Percentiles rank a stretch among this genome's conserved stretches.
Conservation (phyloP, 2,888 invertebrate genomes). For the Xanthorhoe spadicearia region DNA sequence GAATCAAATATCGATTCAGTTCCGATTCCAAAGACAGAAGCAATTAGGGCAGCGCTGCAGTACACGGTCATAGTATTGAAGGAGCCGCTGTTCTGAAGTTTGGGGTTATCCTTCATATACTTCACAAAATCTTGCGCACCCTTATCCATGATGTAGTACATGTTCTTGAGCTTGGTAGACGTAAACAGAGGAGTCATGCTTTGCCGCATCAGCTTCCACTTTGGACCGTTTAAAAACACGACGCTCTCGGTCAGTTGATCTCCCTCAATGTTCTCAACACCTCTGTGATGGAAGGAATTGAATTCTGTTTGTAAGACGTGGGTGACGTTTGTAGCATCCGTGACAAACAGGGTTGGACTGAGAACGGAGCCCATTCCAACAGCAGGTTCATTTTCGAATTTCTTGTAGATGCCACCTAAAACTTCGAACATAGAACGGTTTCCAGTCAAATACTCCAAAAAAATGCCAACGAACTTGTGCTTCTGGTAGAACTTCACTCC, state of each 20-base stretch:
- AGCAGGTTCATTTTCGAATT: slow-evolving; percentile 54
- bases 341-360: slow-evolving; percentile 49
- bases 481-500: slow-evolving; percentile 43
- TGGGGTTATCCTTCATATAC: slow-evolving; percentile 53
- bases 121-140: slow-evolving; percentile 63
- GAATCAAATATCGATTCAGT: slow-evolving; percentile 63
- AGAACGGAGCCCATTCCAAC: slow-evolving; percentile 48
- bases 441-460: slow-evolving; percentile 15
- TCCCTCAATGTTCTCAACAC: slow-evolving; percentile 46
- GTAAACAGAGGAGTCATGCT: slow-evolving; percentile 68
- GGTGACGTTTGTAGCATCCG: slow-evolving; percentile 53
- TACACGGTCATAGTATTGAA: slow-evolving; percentile 53
- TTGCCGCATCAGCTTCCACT: slow-evolving; percentile 68
- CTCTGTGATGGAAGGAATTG: slow-evolving; percentile 55
- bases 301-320: slow-evolving; percentile 55
- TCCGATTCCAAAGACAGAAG: slow-evolving; percentile 70
- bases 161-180: slow-evolving; percentile 64
- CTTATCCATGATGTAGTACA: slow-evolving; percentile 68
- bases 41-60: slow-evolving; percentile 61
- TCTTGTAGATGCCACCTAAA: slow-evolving; percentile 50
- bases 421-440: slow-evolving; percentile 21
- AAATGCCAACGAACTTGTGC: slow-evolving; percentile 21
- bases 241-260: slow-evolving; percentile 58
- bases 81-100: slow-evolving; percentile 46
- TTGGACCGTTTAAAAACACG: slow-evolving; percentile 55